These are phyloP conservation scores for Trypoxylus dichotomus DNA, from an alignment of 1,140 invertebrate genomes.

Conservation along the genomic window DNA sequence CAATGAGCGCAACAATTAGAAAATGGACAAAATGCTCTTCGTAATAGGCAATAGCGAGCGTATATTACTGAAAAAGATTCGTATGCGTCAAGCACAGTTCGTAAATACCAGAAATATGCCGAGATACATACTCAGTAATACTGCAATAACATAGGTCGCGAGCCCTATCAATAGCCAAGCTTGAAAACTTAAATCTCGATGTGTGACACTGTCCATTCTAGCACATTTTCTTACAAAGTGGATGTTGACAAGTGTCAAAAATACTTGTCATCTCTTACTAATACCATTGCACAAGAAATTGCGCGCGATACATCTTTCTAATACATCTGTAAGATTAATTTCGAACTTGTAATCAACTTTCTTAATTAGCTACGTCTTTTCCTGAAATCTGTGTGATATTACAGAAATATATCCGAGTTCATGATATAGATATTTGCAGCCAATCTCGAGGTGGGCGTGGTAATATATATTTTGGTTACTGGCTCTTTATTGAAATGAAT, in stretches of 20 bases:
- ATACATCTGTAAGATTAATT: no score
- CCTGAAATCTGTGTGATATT: no score
- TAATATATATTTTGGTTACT: no score
- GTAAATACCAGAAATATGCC: neutral
- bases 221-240: neutral
- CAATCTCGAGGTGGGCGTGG: no score
- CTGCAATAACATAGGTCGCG: neutral
- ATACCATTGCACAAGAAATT: no score
- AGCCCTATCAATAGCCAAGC: neutral
- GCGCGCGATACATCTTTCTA: no score
- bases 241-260: neutral
- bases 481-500: no score
- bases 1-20: neutral
- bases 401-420: no score
- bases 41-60: neutral
- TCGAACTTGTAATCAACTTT: no score
- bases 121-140: neutral
- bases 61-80: neutral
- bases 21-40: neutral
- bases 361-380: no score
- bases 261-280: no score
- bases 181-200: neutral
- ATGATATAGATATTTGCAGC: no score
- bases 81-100: neutral
- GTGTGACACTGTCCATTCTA: neutral